phyloP scores from a whole-genome alignment of 2,113 vertebrate genomes.

The Neolamprologus variostigma region DNA sequence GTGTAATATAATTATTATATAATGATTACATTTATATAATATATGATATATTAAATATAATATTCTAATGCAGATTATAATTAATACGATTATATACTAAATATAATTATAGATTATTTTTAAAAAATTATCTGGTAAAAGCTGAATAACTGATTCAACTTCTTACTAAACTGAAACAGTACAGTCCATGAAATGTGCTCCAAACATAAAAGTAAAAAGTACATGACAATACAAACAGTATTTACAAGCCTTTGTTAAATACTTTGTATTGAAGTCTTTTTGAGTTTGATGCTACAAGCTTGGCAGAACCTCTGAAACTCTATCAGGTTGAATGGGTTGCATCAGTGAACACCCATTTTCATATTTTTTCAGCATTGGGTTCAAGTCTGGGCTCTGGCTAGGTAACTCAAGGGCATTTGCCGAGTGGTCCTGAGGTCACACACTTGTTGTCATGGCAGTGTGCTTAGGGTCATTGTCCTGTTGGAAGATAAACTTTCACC shows the following conservation, averaged over 20 bases:
- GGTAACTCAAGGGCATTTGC: neutral
- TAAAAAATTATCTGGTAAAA: rapidly evolving
- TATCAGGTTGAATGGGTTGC: neutral
- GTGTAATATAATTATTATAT: neutral
- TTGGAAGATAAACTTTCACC: neutral
- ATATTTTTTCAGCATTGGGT: neutral
- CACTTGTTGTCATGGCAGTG: neutral
- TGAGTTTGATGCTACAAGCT: neutral
- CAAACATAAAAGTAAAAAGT: neutral
- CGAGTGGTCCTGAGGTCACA: neutral
- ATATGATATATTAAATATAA: neutral
- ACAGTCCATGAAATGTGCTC: neutral
- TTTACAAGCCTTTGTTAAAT: neutral
- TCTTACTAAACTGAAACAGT: neutral
- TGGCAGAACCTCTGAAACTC: neutral
- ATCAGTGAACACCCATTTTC: neutral
- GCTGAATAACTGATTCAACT: neutral
- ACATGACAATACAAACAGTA: neutral
- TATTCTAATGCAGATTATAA: neutral
- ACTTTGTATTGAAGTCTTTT: neutral
- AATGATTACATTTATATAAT: neutral
- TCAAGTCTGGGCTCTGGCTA: neutral
- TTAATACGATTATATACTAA: neutral
- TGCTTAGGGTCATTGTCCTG: neutral
- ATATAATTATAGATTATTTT: neutral